Evolutionary conservation across 2,797 vertebrate species (phyloP).

Genomic region (Hafferia zeledoni): DNA sequence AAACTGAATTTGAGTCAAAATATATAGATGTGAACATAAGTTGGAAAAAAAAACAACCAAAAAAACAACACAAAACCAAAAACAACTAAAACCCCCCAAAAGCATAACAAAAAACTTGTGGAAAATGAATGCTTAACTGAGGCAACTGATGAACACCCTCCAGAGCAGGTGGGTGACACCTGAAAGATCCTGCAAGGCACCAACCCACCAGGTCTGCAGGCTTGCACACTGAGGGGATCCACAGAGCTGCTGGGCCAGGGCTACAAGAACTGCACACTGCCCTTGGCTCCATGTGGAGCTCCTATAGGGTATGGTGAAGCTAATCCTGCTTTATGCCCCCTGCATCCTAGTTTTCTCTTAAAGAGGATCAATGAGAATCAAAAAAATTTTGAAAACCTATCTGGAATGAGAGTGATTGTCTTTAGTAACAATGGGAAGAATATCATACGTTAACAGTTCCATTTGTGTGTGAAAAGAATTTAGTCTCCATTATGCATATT

Average conservation of each 20-base stretch:
- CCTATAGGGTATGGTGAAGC: neutral
- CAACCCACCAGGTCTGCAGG: neutral
- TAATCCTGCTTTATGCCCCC: neutral
- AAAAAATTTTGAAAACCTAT: neutral
- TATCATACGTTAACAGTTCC: neutral
- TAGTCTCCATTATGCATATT: neutral
- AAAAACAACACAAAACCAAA: fast-evolving
- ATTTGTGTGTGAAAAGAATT: neutral
- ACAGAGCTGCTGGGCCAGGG: neutral
- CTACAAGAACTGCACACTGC: fast-evolving
- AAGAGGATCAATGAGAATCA: neutral
- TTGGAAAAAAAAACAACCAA: neutral
- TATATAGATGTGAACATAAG: neutral
- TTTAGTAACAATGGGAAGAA: neutral
- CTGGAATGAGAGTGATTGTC: neutral
- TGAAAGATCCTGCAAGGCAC: neutral
- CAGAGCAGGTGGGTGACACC: fast-evolving
- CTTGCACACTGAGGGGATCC: fast-evolving
- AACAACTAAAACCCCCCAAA: neutral
- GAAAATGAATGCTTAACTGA: neutral
- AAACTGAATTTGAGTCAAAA: neutral
- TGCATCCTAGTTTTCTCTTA: neutral
- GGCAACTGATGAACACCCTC: neutral
- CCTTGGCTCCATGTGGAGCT: neutral
- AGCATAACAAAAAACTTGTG: neutral